Evolutionary conservation across 2,888 invertebrate genomes (phyloP), one percentile per base, ranked within the genome.

Genomic region (Tupiocoris notatus): DNA sequence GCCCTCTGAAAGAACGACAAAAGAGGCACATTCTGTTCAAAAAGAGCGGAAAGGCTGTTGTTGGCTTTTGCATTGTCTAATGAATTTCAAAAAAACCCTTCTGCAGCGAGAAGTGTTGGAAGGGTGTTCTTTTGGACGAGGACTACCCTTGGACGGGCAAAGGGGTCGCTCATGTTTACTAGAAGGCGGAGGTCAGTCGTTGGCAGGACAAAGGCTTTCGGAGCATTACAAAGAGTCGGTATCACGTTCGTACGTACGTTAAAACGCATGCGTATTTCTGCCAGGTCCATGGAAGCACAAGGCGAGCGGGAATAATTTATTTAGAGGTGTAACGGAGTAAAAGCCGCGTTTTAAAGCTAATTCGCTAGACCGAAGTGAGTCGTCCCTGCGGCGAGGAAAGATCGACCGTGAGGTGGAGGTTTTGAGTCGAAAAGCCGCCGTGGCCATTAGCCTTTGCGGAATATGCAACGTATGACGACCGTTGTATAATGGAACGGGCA

Each of bases 371-470:
- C 61, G 61, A 20, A 59, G 16, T n/a, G n/a, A n/a, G n/a, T n/a
- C n/a, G n/a, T n/a, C n/a, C 6, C 7, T 3, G 16, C 6, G 6
- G 6, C 6, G 2, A 3, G 61, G 18, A 59, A 59, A 20, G 61
- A 17, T 17, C 18, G 6, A 24, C 12, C 20, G 9, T 3, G 64
- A 24, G 22, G 22, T n/a, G 24, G 64, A 18, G 64, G 64, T 7
- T n/a, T 20, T n/a, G 74, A 65, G 75, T 57, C 75, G 22, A 75
- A 75, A 75, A 73, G 73, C 73, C 63, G 39, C 65, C 65, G 12
- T 39, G 39, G 64, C 75, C 75, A 75, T 75, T 75, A 75, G 75
- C 75, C 65, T 56, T 65, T 58, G n/a, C 58, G 65, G 75, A 75
- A 75, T 75, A 75, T 75, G 75, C 75, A 75, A 65, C 75, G 75